A percentile compares a stretch with the other conserved stretches of the same genome.
Conservation (phyloP, 2,113 vertebrate species). For the Centrocercus urophasianus region DNA sequence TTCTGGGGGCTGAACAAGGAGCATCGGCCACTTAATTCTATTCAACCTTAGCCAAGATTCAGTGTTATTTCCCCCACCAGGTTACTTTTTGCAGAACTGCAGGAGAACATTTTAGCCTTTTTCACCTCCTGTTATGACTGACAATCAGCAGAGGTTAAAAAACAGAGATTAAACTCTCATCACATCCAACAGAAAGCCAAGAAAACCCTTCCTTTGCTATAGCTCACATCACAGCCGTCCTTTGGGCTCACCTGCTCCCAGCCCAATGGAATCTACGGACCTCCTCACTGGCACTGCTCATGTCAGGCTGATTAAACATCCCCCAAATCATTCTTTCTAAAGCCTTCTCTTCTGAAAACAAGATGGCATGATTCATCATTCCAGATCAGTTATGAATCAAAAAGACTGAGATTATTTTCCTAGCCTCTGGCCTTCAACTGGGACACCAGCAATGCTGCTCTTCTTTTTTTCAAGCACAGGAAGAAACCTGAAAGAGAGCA, state of each 20-base stretch:
- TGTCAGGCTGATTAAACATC: neutral
- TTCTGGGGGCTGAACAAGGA: neutral
- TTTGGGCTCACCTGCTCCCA: neutral
- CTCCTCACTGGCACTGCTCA: neutral
- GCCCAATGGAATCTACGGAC: neutral
- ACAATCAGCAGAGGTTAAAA: conserved; percentile 2
- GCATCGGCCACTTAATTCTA: neutral
- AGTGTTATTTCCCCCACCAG: conserved; percentile 31
- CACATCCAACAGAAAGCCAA: neutral
- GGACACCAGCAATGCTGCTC: neutral
- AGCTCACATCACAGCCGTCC: neutral
- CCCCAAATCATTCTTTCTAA: neutral
- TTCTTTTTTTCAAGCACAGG: neutral
- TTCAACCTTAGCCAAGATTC: neutral
- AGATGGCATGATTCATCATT: neutral
- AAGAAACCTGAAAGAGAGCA: neutral
- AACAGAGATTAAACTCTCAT: neutral
- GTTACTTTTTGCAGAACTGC: conserved; percentile 30
- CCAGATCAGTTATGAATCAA: neutral
- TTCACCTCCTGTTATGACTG: conserved; percentile 14
- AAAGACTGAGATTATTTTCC: neutral
- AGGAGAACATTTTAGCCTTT: conserved; percentile 34
- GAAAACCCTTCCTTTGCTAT: neutral
- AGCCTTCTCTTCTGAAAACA: neutral
- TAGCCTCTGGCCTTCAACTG: neutral